Percentiles rank a stretch among this genome's conserved stretches.
These are phyloP conservation scores for Spea multiplicata DNA, from an alignment of 2,113 vertebrate species.

Conservation along the genomic window DNA sequence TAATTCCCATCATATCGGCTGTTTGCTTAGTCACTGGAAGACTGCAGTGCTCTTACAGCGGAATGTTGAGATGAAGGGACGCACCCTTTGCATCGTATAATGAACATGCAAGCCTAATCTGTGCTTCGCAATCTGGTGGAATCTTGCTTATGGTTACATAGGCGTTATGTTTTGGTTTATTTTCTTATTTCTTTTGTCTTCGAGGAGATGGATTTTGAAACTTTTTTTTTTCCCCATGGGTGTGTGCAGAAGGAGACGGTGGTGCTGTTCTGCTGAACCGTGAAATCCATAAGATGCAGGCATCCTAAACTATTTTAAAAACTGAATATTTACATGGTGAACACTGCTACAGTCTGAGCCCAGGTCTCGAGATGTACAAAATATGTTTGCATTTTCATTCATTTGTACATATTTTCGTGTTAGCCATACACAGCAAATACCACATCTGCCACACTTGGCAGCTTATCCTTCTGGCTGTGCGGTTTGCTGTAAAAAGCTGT, in stretches of 20 bases:
- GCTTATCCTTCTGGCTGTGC: conserved; percentile 53
- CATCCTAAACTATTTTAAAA: conserved; percentile 70
- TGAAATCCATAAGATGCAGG: conserved; percentile 59
- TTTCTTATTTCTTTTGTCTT: conserved; percentile 14
- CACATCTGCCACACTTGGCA: conserved; percentile 39
- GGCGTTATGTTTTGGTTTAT: not conserved
- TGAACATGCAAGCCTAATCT: conserved; percentile 51
- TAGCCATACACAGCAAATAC: conserved; percentile 11
- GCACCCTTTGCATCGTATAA: conserved; percentile 60
- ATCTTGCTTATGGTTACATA: conserved; percentile 60
- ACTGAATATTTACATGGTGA: conserved; percentile 54
- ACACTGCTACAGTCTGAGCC: conserved; percentile 75
- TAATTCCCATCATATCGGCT: conserved; percentile 71
- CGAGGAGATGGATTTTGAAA: conserved; percentile 53
- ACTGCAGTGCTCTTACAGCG: conserved; percentile 51
- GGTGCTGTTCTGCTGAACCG: conserved; percentile 69
- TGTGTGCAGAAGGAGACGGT: conserved; percentile 59
- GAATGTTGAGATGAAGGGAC: conserved; percentile 59
- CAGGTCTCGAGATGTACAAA: conserved; percentile 60
- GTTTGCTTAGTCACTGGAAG: conserved; percentile 60
- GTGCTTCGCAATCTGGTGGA: conserved; percentile 61
- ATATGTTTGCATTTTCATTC: conserved; percentile 57
- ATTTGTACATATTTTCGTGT: conserved; percentile 53
- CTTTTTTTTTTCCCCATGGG: conserved; percentile 60
- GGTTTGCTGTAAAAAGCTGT: conserved; percentile 54